Conservation (phyloP, 2,888 invertebrate genomes). For the Catocala fraxini region DNA sequence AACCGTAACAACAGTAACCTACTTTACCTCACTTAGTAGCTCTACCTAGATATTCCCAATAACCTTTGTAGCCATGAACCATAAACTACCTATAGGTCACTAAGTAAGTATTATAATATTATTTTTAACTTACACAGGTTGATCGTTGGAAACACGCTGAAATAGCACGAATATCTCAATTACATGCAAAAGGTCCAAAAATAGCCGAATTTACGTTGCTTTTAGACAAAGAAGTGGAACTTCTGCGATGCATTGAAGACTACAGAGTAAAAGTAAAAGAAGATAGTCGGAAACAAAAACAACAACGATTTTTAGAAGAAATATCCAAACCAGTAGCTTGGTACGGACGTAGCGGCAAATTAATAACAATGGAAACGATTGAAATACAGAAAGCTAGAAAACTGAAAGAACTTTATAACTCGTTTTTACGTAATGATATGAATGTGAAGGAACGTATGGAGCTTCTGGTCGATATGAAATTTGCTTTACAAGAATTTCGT, state of each 20-base stretch:
- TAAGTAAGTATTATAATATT: too few relatives aligned
- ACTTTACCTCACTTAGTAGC: too few relatives aligned
- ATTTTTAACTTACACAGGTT: conserved; percentile 65
- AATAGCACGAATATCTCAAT: conserved; percentile 88
- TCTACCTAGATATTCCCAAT: too few relatives aligned
- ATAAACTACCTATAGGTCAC: too few relatives aligned
- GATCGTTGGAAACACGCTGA: conserved; percentile 90
- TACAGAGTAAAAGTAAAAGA: conserved; percentile 89
- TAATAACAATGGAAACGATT: conserved; percentile 93
- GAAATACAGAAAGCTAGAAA: conserved; percentile 93
- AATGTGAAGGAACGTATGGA: conserved; percentile 90
- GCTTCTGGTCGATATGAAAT: conserved; percentile 90
- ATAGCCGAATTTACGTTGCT: conserved; percentile 91
- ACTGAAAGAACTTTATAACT: conserved; percentile 91
- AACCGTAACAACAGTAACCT: too few relatives aligned
- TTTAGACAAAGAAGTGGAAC: conserved; percentile 91
- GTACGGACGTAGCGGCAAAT: conserved; percentile 90
- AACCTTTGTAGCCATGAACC: too few relatives aligned
- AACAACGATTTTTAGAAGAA: conserved; percentile 89
- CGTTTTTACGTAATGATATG: conserved; percentile 88
- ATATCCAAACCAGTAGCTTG: conserved; percentile 92
- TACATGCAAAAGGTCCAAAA: conserved; percentile 90
- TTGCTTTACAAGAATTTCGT: conserved; percentile 88
- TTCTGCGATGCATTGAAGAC: conserved; percentile 90
- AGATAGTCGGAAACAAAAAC: conserved; percentile 88